Evolutionary conservation across 1,140 invertebrate genomes (phyloP).

Genomic region (Magallana angulata): DNA sequence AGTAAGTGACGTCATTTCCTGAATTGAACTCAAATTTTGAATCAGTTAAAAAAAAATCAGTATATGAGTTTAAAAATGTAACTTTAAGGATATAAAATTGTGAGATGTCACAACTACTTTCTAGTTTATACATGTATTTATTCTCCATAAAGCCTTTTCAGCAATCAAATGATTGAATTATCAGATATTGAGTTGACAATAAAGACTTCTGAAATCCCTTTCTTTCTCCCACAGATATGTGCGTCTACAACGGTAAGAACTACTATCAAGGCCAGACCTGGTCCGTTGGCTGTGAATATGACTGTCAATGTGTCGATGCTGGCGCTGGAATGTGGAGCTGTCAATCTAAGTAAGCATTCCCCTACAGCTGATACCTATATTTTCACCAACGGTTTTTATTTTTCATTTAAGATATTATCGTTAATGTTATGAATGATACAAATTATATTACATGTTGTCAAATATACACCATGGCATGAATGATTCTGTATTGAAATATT

Average conservation of each 20-base stretch:
- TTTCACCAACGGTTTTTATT: neutral
- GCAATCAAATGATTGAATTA: neutral
- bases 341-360: conserved; percentile 66
- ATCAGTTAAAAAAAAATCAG: too few species aligned
- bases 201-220: neutral
- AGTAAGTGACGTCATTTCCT: conserved; percentile 49
- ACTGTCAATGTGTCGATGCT: conserved; percentile 67
- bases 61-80: too few species aligned
- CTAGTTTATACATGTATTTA: neutral
- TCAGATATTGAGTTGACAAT: neutral
- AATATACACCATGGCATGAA: too few species aligned
- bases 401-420: too few species aligned
- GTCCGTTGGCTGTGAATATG: conserved; percentile 70
- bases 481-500: too few species aligned
- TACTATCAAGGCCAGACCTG: conserved; percentile 72
- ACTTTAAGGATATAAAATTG: too few species aligned
- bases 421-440: too few species aligned
- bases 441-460: too few species aligned
- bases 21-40: neutral
- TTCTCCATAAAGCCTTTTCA: neutral
- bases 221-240: conserved; percentile 62
- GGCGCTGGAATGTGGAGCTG: conserved; percentile 67
- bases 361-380: neutral
- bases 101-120: too few species aligned
- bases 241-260: conserved; percentile 66